Conservation (phyloP, 2,888 invertebrate genomes). For the Gisinianus flammeolus region DNA sequence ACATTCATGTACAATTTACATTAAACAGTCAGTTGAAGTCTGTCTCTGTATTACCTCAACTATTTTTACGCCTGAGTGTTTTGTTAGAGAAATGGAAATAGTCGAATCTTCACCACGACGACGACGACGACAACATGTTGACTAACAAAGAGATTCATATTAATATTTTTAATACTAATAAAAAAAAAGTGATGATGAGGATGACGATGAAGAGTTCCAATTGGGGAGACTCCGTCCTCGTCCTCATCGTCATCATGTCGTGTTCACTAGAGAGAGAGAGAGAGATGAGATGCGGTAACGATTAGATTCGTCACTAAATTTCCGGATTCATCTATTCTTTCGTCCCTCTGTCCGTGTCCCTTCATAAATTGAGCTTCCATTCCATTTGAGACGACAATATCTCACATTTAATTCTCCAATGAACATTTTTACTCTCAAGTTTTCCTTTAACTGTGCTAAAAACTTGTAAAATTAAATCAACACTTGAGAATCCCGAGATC, state of each 20-base stretch:
- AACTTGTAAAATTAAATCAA: background rate
- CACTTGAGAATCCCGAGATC: no score
- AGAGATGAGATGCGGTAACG: background rate
- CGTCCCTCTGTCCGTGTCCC: background rate
- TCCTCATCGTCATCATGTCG: background rate
- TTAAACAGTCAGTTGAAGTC: no score
- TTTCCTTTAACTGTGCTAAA: background rate
- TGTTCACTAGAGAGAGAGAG: background rate
- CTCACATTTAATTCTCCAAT: background rate
- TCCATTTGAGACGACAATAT: background rate
- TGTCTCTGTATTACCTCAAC: no score
- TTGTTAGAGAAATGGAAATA: no score
- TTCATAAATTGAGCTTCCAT: background rate
- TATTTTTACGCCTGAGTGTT: no score
- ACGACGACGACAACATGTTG: no score
- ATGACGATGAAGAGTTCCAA: background rate
- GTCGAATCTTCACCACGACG: no score
- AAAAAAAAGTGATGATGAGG: background rate
- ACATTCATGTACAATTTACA: no score
- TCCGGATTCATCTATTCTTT: background rate
- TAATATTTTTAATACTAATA: background rate
- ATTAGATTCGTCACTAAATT: background rate
- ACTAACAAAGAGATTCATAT: background rate
- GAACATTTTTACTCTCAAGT: background rate
- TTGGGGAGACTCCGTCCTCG: background rate